Evolutionary conservation across 2,113 vertebrate genomes (phyloP).

Genomic region (Pseudolaguvia tuberculata): DNA sequence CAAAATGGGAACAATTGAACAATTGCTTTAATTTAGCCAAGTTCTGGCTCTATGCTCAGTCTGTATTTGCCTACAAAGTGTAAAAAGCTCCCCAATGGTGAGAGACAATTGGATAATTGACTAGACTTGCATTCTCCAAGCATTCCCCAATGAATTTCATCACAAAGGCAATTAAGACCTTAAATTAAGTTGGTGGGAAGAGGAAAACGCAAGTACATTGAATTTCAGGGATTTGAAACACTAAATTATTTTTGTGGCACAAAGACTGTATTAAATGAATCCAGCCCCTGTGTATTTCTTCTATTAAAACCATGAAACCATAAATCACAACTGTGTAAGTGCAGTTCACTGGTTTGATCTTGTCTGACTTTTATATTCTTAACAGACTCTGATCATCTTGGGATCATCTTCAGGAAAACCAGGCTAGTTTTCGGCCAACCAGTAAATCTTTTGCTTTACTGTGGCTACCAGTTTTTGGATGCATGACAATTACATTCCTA

Average conservation of each 20-base stretch:
- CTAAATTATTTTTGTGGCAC: conserved; percentile 8
- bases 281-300: neutral
- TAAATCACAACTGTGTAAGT: neutral
- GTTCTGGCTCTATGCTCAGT: conserved; percentile 11
- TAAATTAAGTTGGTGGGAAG: conserved; percentile 42
- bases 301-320: neutral
- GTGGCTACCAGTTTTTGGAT: no score
- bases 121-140: conserved; percentile 32
- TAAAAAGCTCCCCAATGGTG: conserved; percentile 28
- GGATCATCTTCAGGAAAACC: no score
- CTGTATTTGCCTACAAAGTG: neutral
- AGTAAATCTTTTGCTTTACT: no score
- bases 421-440: no score
- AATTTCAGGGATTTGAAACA: conserved; percentile 14
- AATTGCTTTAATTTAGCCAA: neutral
- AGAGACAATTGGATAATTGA: conserved; percentile 46
- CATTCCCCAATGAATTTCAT: conserved; percentile 31
- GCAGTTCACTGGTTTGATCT: neutral
- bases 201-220: neutral
- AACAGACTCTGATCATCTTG: neutral
- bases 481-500: no score
- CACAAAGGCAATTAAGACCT: conserved; percentile 30
- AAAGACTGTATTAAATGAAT: neutral
- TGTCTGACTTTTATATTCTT: neutral
- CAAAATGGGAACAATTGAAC: conserved; percentile 10